A percentile compares a stretch with the other conserved stretches of the same genome.
Evolutionary conservation across 2,113 vertebrate species (phyloP).

Genomic region (Aix galericulata): DNA sequence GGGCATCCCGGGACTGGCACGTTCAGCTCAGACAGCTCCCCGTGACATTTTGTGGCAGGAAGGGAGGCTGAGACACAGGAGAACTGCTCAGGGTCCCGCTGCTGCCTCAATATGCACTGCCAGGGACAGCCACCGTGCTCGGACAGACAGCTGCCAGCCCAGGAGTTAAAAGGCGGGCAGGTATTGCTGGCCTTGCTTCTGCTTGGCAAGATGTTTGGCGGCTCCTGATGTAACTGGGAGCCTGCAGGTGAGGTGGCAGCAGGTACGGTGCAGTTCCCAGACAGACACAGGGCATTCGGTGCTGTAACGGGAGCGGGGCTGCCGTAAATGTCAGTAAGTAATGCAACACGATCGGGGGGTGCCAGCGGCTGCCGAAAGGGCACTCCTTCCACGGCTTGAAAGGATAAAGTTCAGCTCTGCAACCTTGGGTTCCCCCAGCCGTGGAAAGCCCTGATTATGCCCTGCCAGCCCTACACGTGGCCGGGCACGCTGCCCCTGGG

Average conservation of each 20-base stretch:
- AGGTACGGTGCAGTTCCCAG: not conserved
- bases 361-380: slow-evolving; percentile 42
- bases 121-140: not conserved
- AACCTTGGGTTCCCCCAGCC: not conserved
- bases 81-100: not conserved
- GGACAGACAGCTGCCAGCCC: not conserved
- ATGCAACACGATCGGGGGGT: slow-evolving; percentile 4
- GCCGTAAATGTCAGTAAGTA: slow-evolving; percentile 69
- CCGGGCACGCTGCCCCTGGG: not conserved
- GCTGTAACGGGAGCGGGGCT: rapidly evolving
- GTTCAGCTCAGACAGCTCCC: not conserved
- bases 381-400: slow-evolving; percentile 42
- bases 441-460: rapidly evolving
- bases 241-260: not conserved
- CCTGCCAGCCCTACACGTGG: not conserved
- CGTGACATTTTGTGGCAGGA: not conserved
- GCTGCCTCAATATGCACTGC: not conserved
- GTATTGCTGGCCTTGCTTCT: not conserved
- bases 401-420: slow-evolving; percentile 49
- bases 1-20: not conserved
- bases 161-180: not conserved
- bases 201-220: not conserved
- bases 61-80: not conserved
- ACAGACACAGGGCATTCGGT: not conserved
- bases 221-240: not conserved